Percentiles rank a stretch among this genome's conserved stretches.
phyloP scores from a whole-genome alignment of 2,888 invertebrate species.

The Icerya purchasi region DNA sequence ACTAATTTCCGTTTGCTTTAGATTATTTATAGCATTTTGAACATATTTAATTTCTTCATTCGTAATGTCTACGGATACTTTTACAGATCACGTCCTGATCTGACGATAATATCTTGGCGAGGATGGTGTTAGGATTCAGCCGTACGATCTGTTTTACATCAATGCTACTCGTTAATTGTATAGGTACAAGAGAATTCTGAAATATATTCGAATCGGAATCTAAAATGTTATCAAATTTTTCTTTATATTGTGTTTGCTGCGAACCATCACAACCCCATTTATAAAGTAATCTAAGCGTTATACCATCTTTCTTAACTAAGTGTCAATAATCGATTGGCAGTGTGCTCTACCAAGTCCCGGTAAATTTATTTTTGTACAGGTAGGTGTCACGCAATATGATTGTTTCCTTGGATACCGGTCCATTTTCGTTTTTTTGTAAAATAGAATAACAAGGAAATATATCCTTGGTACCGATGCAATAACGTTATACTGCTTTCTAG shows the following conservation, averaged over 20 bases:
- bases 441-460: background rate
- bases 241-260: background rate
- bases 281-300: background rate
- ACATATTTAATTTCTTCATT: background rate
- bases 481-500: background rate
- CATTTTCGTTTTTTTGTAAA: background rate
- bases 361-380: too few relatives aligned
- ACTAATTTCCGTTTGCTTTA: background rate
- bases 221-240: too few relatives aligned
- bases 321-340: background rate
- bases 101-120: background rate
- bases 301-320: background rate
- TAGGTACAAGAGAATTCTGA: background rate
- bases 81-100: background rate
- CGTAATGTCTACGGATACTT: background rate
- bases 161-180: too few relatives aligned
- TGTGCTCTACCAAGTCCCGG: background rate
- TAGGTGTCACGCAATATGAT: too few relatives aligned
- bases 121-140: too few relatives aligned
- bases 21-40: background rate
- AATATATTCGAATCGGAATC: background rate
- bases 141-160: too few relatives aligned
- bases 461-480: too few relatives aligned
- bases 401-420: too few relatives aligned
- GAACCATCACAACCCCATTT: background rate